phyloP scores from a whole-genome alignment of 1,140 invertebrate genomes.

The Drosophila obscura region DNA sequence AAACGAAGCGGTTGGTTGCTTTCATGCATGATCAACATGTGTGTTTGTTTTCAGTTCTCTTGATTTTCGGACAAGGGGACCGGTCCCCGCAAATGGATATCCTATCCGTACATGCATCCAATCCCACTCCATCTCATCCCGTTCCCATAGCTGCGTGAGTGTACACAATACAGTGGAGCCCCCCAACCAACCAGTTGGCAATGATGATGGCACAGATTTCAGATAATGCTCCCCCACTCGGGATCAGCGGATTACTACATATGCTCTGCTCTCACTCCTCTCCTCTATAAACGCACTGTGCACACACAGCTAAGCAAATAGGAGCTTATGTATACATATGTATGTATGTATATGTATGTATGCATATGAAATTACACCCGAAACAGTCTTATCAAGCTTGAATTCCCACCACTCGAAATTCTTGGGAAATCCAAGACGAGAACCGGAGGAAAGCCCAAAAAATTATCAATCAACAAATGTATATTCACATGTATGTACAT shows the following conservation, averaged over 20 bases:
- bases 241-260: conserved; percentile 9
- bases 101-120: conserved; percentile 44
- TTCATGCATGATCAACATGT: conserved; percentile 65
- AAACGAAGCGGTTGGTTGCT: conserved; percentile 37
- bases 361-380: conserved; percentile 9
- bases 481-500: conserved; percentile 21
- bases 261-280: background rate
- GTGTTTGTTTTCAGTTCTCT: conserved; percentile 51
- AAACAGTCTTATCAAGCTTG: conserved; percentile 32
- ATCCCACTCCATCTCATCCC: conserved; percentile 12
- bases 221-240: conserved; percentile 39
- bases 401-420: conserved; percentile 26
- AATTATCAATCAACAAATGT: conserved; percentile 41
- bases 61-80: conserved; percentile 31
- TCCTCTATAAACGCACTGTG: conserved; percentile 3
- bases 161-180: background rate
- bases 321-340: background rate
- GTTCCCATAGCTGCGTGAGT: conserved; percentile 19
- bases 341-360: conserved; percentile 2
- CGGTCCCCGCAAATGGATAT: conserved; percentile 42
- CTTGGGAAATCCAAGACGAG: conserved; percentile 21
- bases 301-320: conserved; percentile 46
- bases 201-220: conserved; percentile 54
- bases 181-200: conserved; percentile 31
- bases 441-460: conserved; percentile 28